Evolutionary conservation across 2,113 vertebrate genomes (phyloP).

Genomic region (Orthonyx spaldingii): DNA sequence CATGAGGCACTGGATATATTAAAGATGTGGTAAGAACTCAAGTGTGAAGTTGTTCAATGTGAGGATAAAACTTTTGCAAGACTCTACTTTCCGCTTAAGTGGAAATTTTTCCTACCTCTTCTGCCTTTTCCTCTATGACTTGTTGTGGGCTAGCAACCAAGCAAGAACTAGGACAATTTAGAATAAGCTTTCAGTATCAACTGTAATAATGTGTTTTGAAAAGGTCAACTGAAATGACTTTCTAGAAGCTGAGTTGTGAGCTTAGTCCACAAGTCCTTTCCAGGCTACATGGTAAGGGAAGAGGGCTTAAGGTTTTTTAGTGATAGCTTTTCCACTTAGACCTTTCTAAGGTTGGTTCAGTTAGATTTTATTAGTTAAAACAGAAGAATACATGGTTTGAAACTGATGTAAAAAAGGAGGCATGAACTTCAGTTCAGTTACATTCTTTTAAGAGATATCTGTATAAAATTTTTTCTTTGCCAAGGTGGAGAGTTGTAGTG

Average conservation of each 20-base stretch:
- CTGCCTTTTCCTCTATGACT: background rate
- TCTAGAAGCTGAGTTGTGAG: background rate
- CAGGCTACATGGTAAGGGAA: background rate
- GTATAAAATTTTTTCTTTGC: background rate
- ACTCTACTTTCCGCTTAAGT: background rate
- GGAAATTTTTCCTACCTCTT: background rate
- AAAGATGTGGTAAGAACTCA: background rate
- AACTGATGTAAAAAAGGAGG: background rate
- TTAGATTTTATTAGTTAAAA: background rate
- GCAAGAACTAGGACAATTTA: background rate
- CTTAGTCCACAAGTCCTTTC: background rate
- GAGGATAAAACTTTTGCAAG: background rate
- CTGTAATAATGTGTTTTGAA: background rate
- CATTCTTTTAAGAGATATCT: background rate
- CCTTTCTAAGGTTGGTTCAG: background rate
- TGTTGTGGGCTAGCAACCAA: background rate
- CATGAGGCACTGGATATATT: background rate
- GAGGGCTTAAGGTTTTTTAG: background rate
- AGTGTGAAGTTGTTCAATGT: background rate
- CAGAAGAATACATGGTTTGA: background rate
- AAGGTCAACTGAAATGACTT: background rate
- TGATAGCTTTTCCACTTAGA: background rate
- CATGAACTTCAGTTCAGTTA: background rate
- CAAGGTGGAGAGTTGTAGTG: background rate
- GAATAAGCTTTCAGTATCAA: background rate